Evolutionary conservation across 2,113 vertebrate species (phyloP).

Genomic region (Urocitellus parryii): DNA sequence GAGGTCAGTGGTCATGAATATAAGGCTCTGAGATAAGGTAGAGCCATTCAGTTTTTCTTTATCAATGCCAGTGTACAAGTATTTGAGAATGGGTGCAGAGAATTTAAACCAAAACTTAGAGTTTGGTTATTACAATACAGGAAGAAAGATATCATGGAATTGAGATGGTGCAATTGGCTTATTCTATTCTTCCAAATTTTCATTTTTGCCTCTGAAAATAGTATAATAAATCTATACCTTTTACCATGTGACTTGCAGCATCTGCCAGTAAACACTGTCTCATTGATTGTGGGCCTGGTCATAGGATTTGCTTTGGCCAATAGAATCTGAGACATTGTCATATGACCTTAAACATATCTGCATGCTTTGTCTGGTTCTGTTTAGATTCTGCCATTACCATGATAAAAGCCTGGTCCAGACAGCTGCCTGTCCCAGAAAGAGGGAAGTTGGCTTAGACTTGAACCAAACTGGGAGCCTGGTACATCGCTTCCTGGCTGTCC

Average conservation of each 20-base stretch:
- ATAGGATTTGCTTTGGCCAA: constrained; percentile 1
- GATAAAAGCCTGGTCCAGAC: not conserved
- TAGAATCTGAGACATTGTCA: not conserved
- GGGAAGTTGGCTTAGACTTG: not conserved
- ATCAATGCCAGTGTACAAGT: not conserved
- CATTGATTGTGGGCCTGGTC: not conserved
- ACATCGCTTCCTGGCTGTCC: not conserved
- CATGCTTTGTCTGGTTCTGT: not conserved
- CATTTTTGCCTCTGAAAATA: not conserved
- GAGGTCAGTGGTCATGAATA: not conserved
- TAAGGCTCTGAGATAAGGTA: not conserved
- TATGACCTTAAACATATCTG: not conserved
- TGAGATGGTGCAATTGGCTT: not conserved
- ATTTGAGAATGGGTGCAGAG: not conserved
- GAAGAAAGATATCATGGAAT: not conserved
- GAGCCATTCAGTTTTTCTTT: not conserved
- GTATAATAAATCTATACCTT: not conserved
- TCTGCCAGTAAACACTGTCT: not conserved
- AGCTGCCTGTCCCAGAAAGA: not conserved
- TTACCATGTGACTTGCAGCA: not conserved
- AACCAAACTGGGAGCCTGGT: not conserved
- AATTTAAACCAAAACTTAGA: not conserved
- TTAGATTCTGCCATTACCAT: not conserved
- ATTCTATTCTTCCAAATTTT: not conserved
- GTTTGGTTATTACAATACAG: not conserved